Evolutionary conservation across 1,140 invertebrate species (phyloP), one percentile per base, ranked within the genome.

Genomic region (Tetramorium parvispinum): DNA sequence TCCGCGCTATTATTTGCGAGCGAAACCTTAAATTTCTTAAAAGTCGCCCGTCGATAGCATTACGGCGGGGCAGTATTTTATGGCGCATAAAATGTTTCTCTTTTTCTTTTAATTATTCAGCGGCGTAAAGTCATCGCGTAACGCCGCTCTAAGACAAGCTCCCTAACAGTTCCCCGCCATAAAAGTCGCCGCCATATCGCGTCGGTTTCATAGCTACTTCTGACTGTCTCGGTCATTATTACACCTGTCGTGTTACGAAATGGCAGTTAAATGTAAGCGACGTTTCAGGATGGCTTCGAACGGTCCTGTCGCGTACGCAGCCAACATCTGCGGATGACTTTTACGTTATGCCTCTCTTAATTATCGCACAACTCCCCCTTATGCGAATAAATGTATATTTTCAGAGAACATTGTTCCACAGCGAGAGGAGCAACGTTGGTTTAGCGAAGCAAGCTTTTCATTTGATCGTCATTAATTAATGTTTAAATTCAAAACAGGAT

Each of bases 241-340:
- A 55, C 88, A 89, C 68, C 88, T 90, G 88, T 70, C 89, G 53
- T n/a, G 75, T n/a, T 71, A 83, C 71, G 8, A 78, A 71, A 61
- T 61, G 76, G 75, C 70, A 32, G 61, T 51, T 82, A 86, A 75
- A 88, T 82, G 85, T 61, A 57, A 77, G 10, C n/a, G 55, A 70
- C 43, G 51, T 83, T 89, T 87, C 63, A 89, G 37, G 73, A 82
- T 63, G 70, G 21, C 16, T 76, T 83, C 27, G 6, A 53, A 75
- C 82, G 82, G 61, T 75, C 61, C 53, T 71, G 73, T 40, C 68
- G 46, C 11, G 21, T 11, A 7, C 13, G 21, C 73, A 73, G 37
- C 18, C 37, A 37, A n/a, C 40, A 78, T 63, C 57, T 78, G 16
- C 16, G 24, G 2, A 61, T 78, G 57, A 65, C 40, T 63, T 61